Percentiles rank a stretch among this genome's conserved stretches.
These are phyloP conservation scores for Drosophila orena DNA, from an alignment of 1,140 invertebrate species.

Conservation along the genomic window DNA sequence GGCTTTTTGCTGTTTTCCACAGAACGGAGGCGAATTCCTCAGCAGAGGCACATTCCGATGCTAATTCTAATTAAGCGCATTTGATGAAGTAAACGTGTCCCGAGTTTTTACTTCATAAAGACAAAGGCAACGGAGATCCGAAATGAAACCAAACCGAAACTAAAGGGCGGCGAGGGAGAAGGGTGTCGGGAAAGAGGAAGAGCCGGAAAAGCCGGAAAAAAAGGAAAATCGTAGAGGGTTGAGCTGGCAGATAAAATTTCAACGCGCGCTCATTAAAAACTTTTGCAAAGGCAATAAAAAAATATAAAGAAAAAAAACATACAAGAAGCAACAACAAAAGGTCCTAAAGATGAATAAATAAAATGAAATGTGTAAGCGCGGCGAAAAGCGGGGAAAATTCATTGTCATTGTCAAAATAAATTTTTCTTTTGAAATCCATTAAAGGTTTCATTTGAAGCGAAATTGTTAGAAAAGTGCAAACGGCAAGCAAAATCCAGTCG, in stretches of 20 bases:
- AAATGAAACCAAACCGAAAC: constrained; percentile 30
- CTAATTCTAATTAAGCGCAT: constrained; percentile 76
- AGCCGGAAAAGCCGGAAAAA: constrained; percentile 3
- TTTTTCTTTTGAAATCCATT: constrained; percentile 76
- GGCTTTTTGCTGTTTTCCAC: background rate
- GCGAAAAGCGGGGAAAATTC: constrained; percentile 54
- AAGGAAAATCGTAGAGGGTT: constrained; percentile 27
- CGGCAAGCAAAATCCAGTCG: constrained; percentile 43
- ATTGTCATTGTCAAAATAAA: constrained; percentile 76
- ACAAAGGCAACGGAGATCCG: constrained; percentile 26
- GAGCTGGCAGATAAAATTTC: constrained; percentile 62
- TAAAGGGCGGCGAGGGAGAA: constrained; percentile 5
- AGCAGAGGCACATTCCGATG: constrained; percentile 55
- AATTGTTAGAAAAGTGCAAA: constrained; percentile 73
- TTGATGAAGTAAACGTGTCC: constrained; percentile 74
- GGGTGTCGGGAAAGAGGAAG: background rate
- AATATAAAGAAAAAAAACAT: constrained; percentile 24
- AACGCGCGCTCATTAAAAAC: constrained; percentile 72
- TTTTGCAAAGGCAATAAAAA: constrained; percentile 63
- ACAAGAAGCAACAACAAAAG: constrained; percentile 4
- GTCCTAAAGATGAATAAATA: constrained; percentile 58
- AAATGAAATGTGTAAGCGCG: constrained; percentile 50
- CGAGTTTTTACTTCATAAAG: constrained; percentile 67
- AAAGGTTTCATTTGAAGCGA: constrained; percentile 67
- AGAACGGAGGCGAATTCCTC: constrained; percentile 24